These are phyloP conservation scores for Turnix velox DNA, from an alignment of 2,113 vertebrate genomes.

Conservation along the genomic window DNA sequence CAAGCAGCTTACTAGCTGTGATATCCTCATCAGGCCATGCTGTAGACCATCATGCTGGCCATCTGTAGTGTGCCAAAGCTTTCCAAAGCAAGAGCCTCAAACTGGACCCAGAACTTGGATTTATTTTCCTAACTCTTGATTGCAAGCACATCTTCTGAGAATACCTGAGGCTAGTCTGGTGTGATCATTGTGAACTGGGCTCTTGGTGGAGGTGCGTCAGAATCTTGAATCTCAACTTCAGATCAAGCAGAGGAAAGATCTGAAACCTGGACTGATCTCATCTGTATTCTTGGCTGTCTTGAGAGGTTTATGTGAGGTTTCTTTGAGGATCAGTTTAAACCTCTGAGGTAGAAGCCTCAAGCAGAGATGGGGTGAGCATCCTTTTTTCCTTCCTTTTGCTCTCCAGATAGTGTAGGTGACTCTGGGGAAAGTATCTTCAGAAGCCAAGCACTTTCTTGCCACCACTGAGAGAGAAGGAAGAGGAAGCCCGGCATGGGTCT, in stretches of 20 bases:
- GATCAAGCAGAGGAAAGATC: not conserved
- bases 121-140: not conserved
- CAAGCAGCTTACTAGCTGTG: too few relatives aligned
- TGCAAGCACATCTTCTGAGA: not conserved
- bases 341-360: not conserved
- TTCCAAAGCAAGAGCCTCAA: not conserved
- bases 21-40: not conserved
- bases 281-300: not conserved
- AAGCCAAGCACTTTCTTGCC: not conserved
- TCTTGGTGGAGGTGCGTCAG: not conserved
- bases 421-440: not conserved
- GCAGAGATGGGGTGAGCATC: not conserved
- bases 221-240: not conserved
- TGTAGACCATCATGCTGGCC: not conserved
- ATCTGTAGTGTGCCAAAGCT: not conserved
- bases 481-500: not conserved
- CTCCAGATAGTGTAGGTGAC: not conserved
- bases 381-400: not conserved
- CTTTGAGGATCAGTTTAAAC: not conserved
- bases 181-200: not conserved
- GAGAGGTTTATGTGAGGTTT: not conserved
- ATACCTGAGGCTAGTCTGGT: not conserved
- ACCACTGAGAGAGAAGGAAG: accelerated
- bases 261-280: not conserved
- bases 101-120: not conserved